These are phyloP conservation scores for Dysidea cf. avara DNA, from an alignment of 37 sponge, comb jelly and placozoan genomes.

Conservation along the genomic window DNA sequence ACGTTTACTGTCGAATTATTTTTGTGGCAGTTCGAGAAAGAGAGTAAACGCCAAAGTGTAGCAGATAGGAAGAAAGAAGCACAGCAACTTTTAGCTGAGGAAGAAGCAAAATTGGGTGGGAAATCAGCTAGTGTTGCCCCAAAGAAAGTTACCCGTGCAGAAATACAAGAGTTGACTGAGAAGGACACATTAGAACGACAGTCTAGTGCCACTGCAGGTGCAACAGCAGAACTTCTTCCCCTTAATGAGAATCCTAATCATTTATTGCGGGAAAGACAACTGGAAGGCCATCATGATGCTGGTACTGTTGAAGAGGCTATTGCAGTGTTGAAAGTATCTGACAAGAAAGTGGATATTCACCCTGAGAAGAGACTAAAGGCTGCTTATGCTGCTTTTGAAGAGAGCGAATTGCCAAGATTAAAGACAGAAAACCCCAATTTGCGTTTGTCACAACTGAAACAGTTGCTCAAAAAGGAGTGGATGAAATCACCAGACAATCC, in stretches of 20 bases:
- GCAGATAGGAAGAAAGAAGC: conserved; percentile 64
- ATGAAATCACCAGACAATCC: conserved; percentile 97
- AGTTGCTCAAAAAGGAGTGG: conserved; percentile 94
- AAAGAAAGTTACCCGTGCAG: conserved; percentile 71
- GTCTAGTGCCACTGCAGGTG: conserved; percentile 11
- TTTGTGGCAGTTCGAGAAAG: conserved; percentile 69
- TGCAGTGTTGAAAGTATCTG: conserved; percentile 54
- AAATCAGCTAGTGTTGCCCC: conserved; percentile 45
- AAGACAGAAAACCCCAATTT: conserved; percentile 85
- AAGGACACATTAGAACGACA: conserved; percentile 25
- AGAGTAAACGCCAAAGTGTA: conserved; percentile 68
- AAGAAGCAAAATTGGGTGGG: conserved; percentile 58
- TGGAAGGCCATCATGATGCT: conserved; percentile 67
- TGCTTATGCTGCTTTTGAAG: conserved; percentile 90
- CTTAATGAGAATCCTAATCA: conserved; percentile 87
- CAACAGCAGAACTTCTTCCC: conserved; percentile 20
- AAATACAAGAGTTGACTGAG: conserved; percentile 51
- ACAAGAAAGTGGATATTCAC: conserved; percentile 55
- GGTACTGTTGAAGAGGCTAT: conserved; percentile 90
- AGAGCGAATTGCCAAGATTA: conserved; percentile 70
- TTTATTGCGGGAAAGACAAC: conserved; percentile 33
- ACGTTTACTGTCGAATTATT: not conserved
- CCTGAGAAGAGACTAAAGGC: conserved; percentile 82
- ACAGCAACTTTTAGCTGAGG: conserved; percentile 65
- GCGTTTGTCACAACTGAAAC: conserved; percentile 89